These are phyloP conservation scores for Gymnoscopelus microlampas DNA, from an alignment of 2,797 vertebrate species.

Conservation along the genomic window DNA sequence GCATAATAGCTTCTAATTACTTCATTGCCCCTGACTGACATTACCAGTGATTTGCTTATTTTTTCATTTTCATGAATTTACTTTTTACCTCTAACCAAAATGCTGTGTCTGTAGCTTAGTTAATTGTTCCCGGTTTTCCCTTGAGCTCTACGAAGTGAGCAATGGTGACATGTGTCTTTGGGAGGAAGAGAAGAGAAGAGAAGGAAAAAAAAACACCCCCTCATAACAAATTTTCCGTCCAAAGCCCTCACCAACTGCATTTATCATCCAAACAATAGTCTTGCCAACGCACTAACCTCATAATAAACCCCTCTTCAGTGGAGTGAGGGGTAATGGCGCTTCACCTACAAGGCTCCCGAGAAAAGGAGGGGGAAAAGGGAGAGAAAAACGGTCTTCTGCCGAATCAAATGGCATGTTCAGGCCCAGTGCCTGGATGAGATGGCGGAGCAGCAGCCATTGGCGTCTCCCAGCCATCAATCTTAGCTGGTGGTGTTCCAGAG, in stretches of 20 bases:
- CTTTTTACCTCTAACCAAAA: constrained; percentile 60
- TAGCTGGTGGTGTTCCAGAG: constrained; percentile 90
- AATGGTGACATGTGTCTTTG: constrained; percentile 88
- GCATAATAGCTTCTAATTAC: constrained; percentile 72
- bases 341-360: constrained; percentile 87
- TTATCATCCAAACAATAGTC: constrained; percentile 99
- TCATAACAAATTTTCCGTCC: constrained; percentile 89
- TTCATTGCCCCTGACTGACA: constrained; percentile 74
- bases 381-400: constrained; percentile 65
- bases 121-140: constrained; percentile 80
- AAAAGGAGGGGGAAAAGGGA: constrained; percentile 47
- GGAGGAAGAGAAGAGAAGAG: constrained; percentile 52
- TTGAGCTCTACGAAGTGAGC: constrained; percentile 66
- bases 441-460: constrained; percentile 91
- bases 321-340: constrained; percentile 99
- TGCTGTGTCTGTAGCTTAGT: constrained; percentile 67
- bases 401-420: constrained; percentile 89
- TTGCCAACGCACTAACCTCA: constrained; percentile 98
- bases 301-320: constrained; percentile 97
- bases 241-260: constrained; percentile 88
- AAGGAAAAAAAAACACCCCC: constrained; percentile 38
- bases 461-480: constrained; percentile 97
- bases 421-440: constrained; percentile 95
- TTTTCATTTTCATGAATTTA: constrained; percentile 74
- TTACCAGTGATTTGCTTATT: constrained; percentile 81